Percentiles rank a stretch among this genome's conserved stretches.
phyloP scores from a whole-genome alignment of 2,888 invertebrate genomes.

The Andrena marginata region DNA sequence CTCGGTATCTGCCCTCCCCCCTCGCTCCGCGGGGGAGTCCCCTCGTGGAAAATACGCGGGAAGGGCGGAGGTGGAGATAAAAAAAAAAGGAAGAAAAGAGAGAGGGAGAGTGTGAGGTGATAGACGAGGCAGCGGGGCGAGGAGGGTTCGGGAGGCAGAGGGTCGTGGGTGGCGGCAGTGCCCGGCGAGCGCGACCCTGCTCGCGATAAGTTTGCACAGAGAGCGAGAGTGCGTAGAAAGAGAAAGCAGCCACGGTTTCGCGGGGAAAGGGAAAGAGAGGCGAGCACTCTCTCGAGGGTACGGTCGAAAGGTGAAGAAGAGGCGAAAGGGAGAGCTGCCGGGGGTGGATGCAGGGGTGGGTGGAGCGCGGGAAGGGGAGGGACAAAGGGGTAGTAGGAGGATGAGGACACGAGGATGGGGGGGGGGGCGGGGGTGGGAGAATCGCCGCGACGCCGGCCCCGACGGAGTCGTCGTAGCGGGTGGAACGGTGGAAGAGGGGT shows the following conservation, averaged over 20 bases:
- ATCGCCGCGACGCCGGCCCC: conserved; percentile 57
- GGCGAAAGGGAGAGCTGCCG: conserved; percentile 29
- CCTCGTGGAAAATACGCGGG: conserved; percentile 57
- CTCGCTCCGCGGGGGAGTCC: conserved; percentile 27
- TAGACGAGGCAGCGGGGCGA: not conserved
- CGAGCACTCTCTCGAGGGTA: conserved; percentile 30
- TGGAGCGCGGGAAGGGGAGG: conserved; percentile 32
- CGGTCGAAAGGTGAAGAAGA: conserved; percentile 31
- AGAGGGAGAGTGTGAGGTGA: conserved; percentile 18
- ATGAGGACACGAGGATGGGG: not conserved
- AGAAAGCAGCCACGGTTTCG: conserved; percentile 46
- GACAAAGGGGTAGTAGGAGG: conserved; percentile 11
- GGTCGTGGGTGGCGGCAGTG: conserved; percentile 53
- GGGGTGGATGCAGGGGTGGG: conserved; percentile 17
- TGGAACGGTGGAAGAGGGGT: conserved; percentile 4
- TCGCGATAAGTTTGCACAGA: conserved; percentile 72
- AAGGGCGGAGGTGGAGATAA: conserved; percentile 16
- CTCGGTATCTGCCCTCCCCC: conserved; percentile 62
- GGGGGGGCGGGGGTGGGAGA: conserved; percentile 25
- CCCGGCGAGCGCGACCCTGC: conserved; percentile 62
- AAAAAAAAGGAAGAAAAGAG: not conserved
- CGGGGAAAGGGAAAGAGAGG: conserved; percentile 49
- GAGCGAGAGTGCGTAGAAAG: conserved; percentile 72
- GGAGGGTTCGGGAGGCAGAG: conserved; percentile 12
- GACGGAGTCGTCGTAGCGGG: conserved; percentile 54